Base-by-base conservation (phyloP, 2,797 vertebrate species). In the Arnoldichthys spilopterus region DNA sequence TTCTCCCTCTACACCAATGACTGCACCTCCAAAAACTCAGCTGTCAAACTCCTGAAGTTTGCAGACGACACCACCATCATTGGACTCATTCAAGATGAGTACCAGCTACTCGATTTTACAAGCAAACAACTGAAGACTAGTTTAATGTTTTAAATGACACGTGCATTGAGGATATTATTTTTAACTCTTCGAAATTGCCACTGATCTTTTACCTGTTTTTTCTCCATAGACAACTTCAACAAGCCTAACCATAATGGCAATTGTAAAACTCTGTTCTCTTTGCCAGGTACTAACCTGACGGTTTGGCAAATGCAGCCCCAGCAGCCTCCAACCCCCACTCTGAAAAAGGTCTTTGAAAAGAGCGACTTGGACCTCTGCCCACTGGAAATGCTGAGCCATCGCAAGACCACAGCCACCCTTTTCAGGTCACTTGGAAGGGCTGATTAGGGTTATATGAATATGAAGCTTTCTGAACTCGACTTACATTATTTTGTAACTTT, bases 331-430 rank as follows among this genome's bases (percentile, higher is more conserved):
- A 90, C 94, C 64, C 92, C 95, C 0, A 84, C 93, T 74, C 90
- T 96, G 75, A 99, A 98, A 86, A 96, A 97, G n/a, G 83, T 99
- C 98, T 0, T 95, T 99, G 72, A n/a, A 99, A 99, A 91, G 97
- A 98, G 79, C 94, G 97, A 15, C 92, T 99, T 0, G 97, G 97
- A 73, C 97, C 98, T 0, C 89, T 98, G 71, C 94, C 97, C 83
- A 88, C 92, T 18, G 87, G 88, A 79, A 96, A 95, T 81, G 72
- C 93, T 15, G 96, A 98, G 77, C 92, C 95, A 0, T 83, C 92
- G 15, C 96, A 95, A 83, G 93, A 92, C 82, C 91, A 94, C 83
- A 92, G 85, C 72, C 78, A 89, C 30, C 91, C 95, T 49, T 87
- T 92, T 86, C 96, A 96, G 96, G 97, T 98, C 67, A 62, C 8